Evolutionary conservation across 2,797 vertebrate genomes (phyloP), one percentile per base, ranked within the genome.

Genomic region (Lepilemur ruficaudatus): DNA sequence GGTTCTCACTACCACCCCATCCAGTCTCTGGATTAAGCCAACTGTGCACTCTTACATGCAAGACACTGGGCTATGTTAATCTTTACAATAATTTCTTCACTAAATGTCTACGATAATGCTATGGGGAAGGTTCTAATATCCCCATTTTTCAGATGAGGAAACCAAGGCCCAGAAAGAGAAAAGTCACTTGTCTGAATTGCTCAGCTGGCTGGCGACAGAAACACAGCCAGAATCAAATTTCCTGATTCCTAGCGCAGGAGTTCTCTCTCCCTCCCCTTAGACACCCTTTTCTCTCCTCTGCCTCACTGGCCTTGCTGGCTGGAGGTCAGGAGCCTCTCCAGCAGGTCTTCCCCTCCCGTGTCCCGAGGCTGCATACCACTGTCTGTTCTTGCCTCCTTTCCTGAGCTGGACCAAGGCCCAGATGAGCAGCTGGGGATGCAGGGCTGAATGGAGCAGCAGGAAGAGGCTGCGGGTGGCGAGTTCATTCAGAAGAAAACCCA

Each of bases 401-500:
- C 96, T 96, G 92, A 0, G 4, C 35, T 95, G 95, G 96, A 95
- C 55, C 23, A 32, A 30, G 88, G 93, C 92, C 94, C 95, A 81
- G 86, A 89, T 38, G 73, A 93, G 95, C 94, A 96, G 92, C 94
- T 94, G 94, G 96, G 90, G 88, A 79, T 23, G 43, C 72, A 38
- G 94, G 89, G 59, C 92, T 92, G 92, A 95, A 91, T 72, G 91
- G 69, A 89, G 83, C 70, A 9, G 38, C 89, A 92, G 96, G 93
- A 93, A 92, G 95, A 96, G 69, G 87, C 87, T 87, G 61, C 35
- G 20, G 86, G 96, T 4, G 0, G 80, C 15, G 84, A 79, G 91
- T 96, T 97, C 95, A 97, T 94, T 97, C 93, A 96, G 92, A 97
- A 97, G 93, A 96, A 97, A 97, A 80, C 25, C 38, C 43, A 57